Conservation (phyloP, 2,113 vertebrate species). For the Phyllostomus hastatus region DNA sequence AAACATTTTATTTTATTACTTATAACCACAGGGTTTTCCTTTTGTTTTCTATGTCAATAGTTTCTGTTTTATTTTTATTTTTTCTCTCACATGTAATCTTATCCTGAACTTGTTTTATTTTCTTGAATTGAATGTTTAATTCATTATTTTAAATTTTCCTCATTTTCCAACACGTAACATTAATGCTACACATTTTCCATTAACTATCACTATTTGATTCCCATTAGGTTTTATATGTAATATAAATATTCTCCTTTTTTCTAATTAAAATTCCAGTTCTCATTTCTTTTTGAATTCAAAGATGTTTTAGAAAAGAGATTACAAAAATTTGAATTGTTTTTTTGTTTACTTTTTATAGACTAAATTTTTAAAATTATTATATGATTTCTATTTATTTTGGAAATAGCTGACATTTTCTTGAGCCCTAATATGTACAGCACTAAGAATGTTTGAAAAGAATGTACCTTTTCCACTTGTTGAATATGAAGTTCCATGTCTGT, state of each 20-base stretch:
- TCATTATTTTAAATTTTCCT: not conserved
- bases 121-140: not conserved
- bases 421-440: not conserved
- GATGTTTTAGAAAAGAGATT: not conserved
- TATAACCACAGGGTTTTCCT: not conserved
- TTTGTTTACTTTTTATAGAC: not conserved
- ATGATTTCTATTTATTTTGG: not conserved
- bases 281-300: conserved; percentile 30
- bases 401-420: not conserved
- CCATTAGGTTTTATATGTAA: not conserved
- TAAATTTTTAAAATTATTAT: not conserved
- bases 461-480: not conserved
- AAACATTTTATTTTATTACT: not conserved
- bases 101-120: not conserved
- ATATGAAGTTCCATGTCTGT: not conserved
- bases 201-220: not conserved
- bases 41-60: not conserved
- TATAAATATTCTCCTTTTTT: not conserved
- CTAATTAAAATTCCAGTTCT: not conserved
- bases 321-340: not conserved
- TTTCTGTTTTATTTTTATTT: not conserved
- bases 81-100: not conserved
- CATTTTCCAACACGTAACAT: not conserved
- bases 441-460: not conserved
- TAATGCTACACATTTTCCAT: not conserved